Conservation (phyloP, 2,888 invertebrate genomes). For the Pelosia muscerda region DNA sequence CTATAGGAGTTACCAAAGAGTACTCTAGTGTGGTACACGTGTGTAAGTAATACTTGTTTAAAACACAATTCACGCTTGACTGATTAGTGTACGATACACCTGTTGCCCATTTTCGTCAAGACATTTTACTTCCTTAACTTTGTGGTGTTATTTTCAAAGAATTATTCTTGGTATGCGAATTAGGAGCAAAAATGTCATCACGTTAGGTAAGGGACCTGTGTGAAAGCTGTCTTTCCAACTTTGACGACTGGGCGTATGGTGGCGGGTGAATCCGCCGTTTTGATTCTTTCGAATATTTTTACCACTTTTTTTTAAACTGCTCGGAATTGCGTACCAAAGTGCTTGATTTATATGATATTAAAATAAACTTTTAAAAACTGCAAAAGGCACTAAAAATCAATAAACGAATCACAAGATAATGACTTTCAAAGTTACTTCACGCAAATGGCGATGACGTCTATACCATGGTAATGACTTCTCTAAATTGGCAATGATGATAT, state of each 20-base stretch:
- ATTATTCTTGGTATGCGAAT: not conserved
- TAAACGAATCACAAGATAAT: too few relatives aligned
- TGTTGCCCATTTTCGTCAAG: slow-evolving; percentile 18
- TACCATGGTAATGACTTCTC: too few relatives aligned
- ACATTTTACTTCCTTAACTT: slow-evolving; percentile 1
- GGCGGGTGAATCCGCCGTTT: too few relatives aligned
- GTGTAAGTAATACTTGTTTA: slow-evolving; percentile 11
- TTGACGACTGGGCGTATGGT: not conserved
- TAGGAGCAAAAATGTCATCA: not conserved
- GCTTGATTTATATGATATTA: too few relatives aligned
- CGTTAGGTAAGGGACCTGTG: not conserved
- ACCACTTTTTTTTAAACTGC: too few relatives aligned
- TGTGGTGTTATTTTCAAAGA: not conserved
- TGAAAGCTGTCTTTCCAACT: not conserved
- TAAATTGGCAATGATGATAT: too few relatives aligned
- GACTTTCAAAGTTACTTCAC: too few relatives aligned
- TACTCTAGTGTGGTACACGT: not conserved
- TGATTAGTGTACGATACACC: slow-evolving; percentile 12
- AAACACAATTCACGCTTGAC: slow-evolving; percentile 15
- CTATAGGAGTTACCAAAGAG: not conserved
- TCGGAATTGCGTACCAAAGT: too few relatives aligned
- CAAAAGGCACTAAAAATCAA: too few relatives aligned
- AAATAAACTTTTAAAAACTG: too few relatives aligned
- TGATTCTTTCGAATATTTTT: too few relatives aligned
- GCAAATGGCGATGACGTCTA: too few relatives aligned